Percentiles rank a stretch among this genome's conserved stretches.
phyloP scores from a whole-genome alignment of 2,888 invertebrate genomes.

The Caenorhabditis imperialis region DNA sequence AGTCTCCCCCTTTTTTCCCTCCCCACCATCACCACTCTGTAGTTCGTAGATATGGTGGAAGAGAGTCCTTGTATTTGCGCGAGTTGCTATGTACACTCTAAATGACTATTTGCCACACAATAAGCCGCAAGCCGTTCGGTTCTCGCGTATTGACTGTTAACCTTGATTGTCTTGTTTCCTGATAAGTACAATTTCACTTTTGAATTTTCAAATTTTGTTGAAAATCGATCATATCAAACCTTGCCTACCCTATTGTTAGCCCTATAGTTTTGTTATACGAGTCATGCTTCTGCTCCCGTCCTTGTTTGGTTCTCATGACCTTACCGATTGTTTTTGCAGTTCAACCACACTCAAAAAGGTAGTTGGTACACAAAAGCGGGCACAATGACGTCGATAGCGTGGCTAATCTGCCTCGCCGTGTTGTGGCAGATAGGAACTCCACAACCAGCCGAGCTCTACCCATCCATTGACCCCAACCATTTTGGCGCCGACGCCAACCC shows the following conservation, averaged over 20 bases:
- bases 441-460: constrained; percentile 74
- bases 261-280: neutral
- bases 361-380: constrained; percentile 5
- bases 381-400: constrained; percentile 37
- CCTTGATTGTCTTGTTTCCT: constrained; percentile 22
- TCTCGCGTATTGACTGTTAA: constrained; percentile 29
- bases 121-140: constrained; percentile 43
- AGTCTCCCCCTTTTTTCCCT: neutral
- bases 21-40: constrained; percentile 7
- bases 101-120: constrained; percentile 59
- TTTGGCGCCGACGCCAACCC: constrained; percentile 71
- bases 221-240: too few species aligned
- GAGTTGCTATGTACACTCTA: constrained; percentile 56
- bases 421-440: constrained; percentile 32
- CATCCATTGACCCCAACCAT: constrained; percentile 75
- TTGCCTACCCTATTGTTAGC: neutral
- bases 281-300: neutral
- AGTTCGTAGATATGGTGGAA: constrained; percentile 2
- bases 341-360: constrained; percentile 24
- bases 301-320: constrained; percentile 20
- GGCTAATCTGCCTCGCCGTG: constrained; percentile 38
- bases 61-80: constrained; percentile 46
- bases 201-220: too few species aligned
- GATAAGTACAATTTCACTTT: constrained; percentile 43
- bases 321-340: constrained; percentile 13